These are phyloP conservation scores for Caenorhabditis inopinata DNA, from an alignment of 1,140 invertebrate species.

Conservation along the genomic window DNA sequence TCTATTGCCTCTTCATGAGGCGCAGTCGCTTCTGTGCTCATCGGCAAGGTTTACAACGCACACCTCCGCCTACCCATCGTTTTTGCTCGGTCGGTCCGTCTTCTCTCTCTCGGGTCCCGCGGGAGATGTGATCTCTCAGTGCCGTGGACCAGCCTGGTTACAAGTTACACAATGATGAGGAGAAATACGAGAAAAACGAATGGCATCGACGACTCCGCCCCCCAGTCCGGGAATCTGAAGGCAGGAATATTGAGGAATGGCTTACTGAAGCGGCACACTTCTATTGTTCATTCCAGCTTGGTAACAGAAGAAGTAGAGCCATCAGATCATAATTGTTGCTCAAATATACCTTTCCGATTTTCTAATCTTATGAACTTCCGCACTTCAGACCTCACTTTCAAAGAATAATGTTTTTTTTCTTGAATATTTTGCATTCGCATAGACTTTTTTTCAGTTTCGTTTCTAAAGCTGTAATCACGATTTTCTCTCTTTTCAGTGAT, in stretches of 20 bases:
- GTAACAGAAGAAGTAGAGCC: not conserved
- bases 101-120: not conserved
- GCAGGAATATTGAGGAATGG: not conserved
- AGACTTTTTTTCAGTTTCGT: not conserved
- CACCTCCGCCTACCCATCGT: constrained; percentile 25
- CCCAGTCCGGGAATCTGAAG: not conserved
- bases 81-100: constrained; percentile 2
- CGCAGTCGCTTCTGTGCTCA: not conserved
- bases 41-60: constrained; percentile 25
- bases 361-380: no score
- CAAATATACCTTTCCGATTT: no score
- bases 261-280: constrained; percentile 10
- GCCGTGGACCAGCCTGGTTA: not conserved
- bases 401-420: no score
- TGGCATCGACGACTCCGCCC: constrained; percentile 8
- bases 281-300: constrained; percentile 12
- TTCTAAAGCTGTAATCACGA: no score
- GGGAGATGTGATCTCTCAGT: not conserved
- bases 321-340: no score
- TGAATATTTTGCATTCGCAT: no score
- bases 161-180: constrained; percentile 25
- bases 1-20: constrained; percentile 25
- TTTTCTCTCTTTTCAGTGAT: constrained; percentile 16
- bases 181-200: not conserved
- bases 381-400: no score